Evolutionary conservation across 2,888 invertebrate genomes (phyloP).

Genomic region (Campoplex nolae): DNA sequence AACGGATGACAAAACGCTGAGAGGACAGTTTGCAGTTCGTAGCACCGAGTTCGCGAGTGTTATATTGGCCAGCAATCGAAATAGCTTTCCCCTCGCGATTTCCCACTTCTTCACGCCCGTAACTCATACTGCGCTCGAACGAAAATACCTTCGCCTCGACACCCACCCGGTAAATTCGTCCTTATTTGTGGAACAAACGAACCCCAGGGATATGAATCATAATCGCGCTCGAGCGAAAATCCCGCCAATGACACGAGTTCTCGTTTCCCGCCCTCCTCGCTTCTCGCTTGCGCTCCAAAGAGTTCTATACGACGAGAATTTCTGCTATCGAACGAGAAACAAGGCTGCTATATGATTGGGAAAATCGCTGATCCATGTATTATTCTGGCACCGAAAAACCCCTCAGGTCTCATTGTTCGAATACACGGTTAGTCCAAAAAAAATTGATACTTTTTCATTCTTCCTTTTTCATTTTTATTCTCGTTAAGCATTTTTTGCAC

Average conservation of each 20-base stretch:
- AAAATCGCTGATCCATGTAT: constrained; percentile 57
- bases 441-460: not conserved
- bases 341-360: constrained; percentile 46
- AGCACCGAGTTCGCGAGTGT: constrained; percentile 35
- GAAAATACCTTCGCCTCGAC: constrained; percentile 72
- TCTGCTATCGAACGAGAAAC: constrained; percentile 47
- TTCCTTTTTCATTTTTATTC: constrained; percentile 6
- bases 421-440: not conserved
- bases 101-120: constrained; percentile 44
- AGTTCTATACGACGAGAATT: not conserved
- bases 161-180: constrained; percentile 66
- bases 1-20: constrained; percentile 53
- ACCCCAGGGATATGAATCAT: constrained; percentile 64
- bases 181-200: constrained; percentile 69
- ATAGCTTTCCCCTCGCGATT: constrained; percentile 54
- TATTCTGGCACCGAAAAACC: constrained; percentile 33
- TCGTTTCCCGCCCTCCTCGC: not conserved
- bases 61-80: constrained; percentile 43
- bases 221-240: constrained; percentile 56
- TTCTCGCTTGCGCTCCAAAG: not conserved
- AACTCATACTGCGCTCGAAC: constrained; percentile 60
- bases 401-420: constrained; percentile 20
- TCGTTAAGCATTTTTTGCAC: not conserved
- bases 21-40: constrained; percentile 60
- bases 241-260: constrained; percentile 58